Percentiles rank a stretch among this genome's conserved stretches.
Evolutionary conservation across 2,113 vertebrate genomes (phyloP).

Genomic region (Ophiodon elongatus): DNA sequence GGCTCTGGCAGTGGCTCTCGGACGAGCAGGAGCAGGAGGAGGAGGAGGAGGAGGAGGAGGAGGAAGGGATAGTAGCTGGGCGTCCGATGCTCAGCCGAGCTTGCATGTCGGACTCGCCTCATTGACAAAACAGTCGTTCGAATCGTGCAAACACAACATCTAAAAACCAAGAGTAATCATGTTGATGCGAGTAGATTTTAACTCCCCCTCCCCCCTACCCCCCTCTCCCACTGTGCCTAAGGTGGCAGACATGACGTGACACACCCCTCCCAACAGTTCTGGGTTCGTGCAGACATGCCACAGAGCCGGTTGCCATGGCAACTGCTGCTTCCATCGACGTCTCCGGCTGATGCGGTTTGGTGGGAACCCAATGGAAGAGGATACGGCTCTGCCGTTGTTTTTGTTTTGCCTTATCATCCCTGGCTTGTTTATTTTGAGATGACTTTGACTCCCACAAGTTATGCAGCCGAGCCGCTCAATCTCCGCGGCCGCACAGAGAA

Average conservation of each 20-base stretch:
- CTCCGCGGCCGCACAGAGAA: slow-evolving; percentile 30
- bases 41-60: neutral
- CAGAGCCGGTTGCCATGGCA: slow-evolving; percentile 69
- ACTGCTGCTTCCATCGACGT: slow-evolving; percentile 59
- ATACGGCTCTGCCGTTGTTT: slow-evolving; percentile 42
- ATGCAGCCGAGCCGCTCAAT: slow-evolving; percentile 13
- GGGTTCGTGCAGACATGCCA: slow-evolving; percentile 58
- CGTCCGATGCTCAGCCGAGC: slow-evolving; percentile 32
- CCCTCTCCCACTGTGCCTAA: slow-evolving; percentile 1
- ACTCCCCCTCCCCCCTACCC: too few relatives aligned
- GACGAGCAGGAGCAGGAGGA: slow-evolving; percentile 16
- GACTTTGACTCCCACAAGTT: slow-evolving; percentile 37
- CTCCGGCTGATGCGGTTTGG: slow-evolving; percentile 41
- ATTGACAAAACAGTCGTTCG: slow-evolving; percentile 39
- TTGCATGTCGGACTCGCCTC: slow-evolving; percentile 37
- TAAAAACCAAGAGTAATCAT: slow-evolving; percentile 6
- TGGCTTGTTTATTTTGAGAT: slow-evolving; percentile 52
- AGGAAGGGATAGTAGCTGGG: slow-evolving; percentile 33
- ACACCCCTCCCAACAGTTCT: slow-evolving; percentile 40
- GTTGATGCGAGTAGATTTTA: slow-evolving; percentile 12
- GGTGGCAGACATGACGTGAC: slow-evolving; percentile 67
- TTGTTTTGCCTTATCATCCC: slow-evolving; percentile 52
- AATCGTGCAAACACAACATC: slow-evolving; percentile 18
- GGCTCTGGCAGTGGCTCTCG: slow-evolving; percentile 34
- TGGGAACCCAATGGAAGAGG: slow-evolving; percentile 51